Evolutionary conservation across 2,113 vertebrate species (phyloP).

Genomic region (Alosa alosa): DNA sequence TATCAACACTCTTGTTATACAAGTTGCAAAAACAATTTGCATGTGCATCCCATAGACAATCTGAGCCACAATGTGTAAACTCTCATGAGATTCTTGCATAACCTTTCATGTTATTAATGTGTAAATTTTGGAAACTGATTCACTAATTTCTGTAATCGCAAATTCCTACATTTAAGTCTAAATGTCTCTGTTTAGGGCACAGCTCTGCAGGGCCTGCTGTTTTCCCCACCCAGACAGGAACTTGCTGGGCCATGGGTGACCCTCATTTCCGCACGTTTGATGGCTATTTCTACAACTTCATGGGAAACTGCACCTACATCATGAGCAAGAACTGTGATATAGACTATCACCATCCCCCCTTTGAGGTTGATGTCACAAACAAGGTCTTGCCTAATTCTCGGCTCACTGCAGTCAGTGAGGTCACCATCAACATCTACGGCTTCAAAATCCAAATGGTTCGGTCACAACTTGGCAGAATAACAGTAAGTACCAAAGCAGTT

Average conservation of each 20-base stretch:
- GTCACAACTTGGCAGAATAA: slow-evolving; percentile 59
- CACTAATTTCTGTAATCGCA: neutral
- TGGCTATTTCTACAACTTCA: slow-evolving; percentile 46
- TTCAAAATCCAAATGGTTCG: slow-evolving; percentile 55
- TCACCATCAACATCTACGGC: slow-evolving; percentile 62
- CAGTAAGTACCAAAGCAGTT: slow-evolving; percentile 59
- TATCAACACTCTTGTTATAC: neutral
- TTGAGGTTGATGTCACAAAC: slow-evolving; percentile 52
- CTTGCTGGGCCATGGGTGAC: slow-evolving; percentile 56
- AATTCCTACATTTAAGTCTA: neutral
- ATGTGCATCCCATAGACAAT: neutral
- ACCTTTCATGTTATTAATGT: neutral
- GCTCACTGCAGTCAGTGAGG: slow-evolving; percentile 59
- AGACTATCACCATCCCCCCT: slow-evolving; percentile 36
- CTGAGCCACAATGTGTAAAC: neutral
- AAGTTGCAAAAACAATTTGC: neutral
- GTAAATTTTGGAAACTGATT: too few relatives aligned
- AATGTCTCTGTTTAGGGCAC: neutral
- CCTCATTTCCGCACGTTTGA: slow-evolving; percentile 60
- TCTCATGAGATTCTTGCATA: neutral
- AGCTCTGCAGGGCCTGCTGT: neutral
- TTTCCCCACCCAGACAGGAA: slow-evolving; percentile 22
- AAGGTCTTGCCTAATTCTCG: slow-evolving; percentile 38
- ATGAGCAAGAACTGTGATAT: slow-evolving; percentile 51
- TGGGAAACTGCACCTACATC: slow-evolving; percentile 58